Evolutionary conservation across 92 coral and sea anemone genomes (phyloP).

Genomic region (Paragorgia papillata): DNA sequence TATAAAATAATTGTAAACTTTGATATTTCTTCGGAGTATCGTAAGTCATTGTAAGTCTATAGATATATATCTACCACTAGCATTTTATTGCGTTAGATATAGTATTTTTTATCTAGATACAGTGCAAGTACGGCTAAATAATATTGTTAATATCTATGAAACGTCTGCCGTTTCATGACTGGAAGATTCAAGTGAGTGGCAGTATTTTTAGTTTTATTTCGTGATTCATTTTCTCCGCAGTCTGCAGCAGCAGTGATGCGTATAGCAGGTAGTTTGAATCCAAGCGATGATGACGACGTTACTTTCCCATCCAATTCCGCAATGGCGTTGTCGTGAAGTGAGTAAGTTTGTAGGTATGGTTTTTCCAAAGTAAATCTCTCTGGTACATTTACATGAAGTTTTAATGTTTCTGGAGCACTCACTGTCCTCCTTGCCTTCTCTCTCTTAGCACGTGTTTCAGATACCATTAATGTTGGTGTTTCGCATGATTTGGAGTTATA

Average conservation of each 20-base stretch:
- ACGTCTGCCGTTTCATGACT: neutral
- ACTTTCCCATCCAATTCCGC: neutral
- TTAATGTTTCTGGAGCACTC: constrained; percentile 23
- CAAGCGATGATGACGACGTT: neutral
- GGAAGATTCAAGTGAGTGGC: constrained; percentile 11
- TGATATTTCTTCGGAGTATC: too few relatives aligned
- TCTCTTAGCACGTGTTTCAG: neutral
- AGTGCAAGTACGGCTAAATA: neutral
- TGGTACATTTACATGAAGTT: neutral
- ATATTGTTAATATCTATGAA: neutral
- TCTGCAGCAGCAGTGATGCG: constrained; percentile 18
- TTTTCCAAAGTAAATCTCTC: constrained; percentile 18
- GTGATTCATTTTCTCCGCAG: neutral
- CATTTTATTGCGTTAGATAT: too few relatives aligned
- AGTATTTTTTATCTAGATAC: too few relatives aligned
- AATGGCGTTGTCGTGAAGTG: neutral
- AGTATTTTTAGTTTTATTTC: neutral
- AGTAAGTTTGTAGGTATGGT: neutral
- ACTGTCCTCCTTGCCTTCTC: constrained; percentile 5
- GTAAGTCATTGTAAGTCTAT: too few relatives aligned
- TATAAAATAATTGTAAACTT: too few relatives aligned
- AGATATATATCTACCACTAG: too few relatives aligned
- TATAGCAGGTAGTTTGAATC: constrained; percentile 18
- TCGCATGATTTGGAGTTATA: constrained; percentile 22
- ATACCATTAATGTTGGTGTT: neutral